Percentiles rank a stretch among this genome's conserved stretches.
Evolutionary conservation across 2,888 invertebrate genomes (phyloP).

Genomic region (Yponomeuta cagnagella): DNA sequence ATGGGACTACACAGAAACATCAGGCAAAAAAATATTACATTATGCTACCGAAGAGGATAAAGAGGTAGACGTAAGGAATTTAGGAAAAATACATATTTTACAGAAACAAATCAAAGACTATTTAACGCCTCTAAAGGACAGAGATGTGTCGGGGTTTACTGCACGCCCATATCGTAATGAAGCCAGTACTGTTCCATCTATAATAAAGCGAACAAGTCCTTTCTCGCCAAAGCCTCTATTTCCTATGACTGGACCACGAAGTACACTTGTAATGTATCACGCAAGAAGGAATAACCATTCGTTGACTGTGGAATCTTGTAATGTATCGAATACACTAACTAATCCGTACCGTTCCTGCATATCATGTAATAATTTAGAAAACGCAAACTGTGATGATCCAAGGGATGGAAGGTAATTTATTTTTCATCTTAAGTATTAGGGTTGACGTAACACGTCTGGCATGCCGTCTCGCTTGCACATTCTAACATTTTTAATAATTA

Average conservation of each 20-base stretch:
- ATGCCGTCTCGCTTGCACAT: no score
- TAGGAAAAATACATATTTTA: not conserved
- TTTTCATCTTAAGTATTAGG: not conserved
- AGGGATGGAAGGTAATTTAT: slow-evolving; percentile 40
- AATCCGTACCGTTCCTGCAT: slow-evolving; percentile 36
- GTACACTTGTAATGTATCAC: not conserved
- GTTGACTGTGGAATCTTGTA: not conserved
- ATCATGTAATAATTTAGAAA: slow-evolving; percentile 43
- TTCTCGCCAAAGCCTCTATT: slow-evolving; percentile 4
- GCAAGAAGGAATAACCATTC: not conserved
- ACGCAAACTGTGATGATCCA: slow-evolving; percentile 44
- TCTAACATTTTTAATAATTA: no score
- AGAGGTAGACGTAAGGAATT: not conserved
- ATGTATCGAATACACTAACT: not conserved
- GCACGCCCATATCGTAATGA: not conserved
- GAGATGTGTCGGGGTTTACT: not conserved
- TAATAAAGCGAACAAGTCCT: not conserved
- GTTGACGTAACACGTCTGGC: no score
- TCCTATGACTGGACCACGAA: slow-evolving; percentile 10
- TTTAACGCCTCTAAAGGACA: not conserved
- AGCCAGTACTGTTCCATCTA: not conserved
- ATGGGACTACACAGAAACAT: not conserved
- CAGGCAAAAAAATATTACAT: not conserved
- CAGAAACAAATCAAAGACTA: not conserved
- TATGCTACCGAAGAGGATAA: not conserved